Evolutionary conservation across 2,113 vertebrate species (phyloP), one percentile per base, ranked within the genome.

Genomic region (Setophaga coronata): DNA sequence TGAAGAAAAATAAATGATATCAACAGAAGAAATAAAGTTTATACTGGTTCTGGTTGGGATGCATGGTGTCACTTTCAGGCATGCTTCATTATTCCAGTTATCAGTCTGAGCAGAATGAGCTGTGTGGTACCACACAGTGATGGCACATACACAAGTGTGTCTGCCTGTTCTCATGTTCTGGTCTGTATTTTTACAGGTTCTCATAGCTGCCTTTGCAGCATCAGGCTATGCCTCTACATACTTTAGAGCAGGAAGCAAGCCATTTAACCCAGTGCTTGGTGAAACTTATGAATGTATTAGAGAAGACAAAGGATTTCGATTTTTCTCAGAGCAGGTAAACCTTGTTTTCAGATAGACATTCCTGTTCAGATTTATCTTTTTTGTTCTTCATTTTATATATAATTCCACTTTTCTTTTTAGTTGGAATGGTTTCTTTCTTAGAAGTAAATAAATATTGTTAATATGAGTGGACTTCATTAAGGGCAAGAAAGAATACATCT

Each of bases 231-330:
- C 99, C 79, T 99, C 99, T 96, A 99, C 99, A 3, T 99, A 99
- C 96, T 99, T 99, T 83, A 98, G 99, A 98, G 99, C 99, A 95
- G 99, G 99, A 98, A 99, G 99, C 97, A 99, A 99, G 98, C 99
- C 99, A 97, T 99, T 99, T 98, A 99, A 99, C 97, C 99, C 99
- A 43, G 97, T 99, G 72, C 99, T 99, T 16, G 99, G 99, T 95
- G 99, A 99, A 98, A 99, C 99, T 8, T 99, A 99, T 3, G 99
- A 99, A 98, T 99, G 99, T 98, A 99, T 99, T 93, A 98, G 99
- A 93, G 99, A 99, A 97, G 99, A 99, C 97, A 99, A 99, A 97
- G 99, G 99, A 96, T 99, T 99, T 97, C 98, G 99, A 96, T 99
- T 99, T 98, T 99, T 99, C 97, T 99, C 99, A 33, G 99, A 99